These are phyloP conservation scores for Selenia dentaria DNA, from an alignment of 2,888 invertebrate genomes.

Conservation along the genomic window DNA sequence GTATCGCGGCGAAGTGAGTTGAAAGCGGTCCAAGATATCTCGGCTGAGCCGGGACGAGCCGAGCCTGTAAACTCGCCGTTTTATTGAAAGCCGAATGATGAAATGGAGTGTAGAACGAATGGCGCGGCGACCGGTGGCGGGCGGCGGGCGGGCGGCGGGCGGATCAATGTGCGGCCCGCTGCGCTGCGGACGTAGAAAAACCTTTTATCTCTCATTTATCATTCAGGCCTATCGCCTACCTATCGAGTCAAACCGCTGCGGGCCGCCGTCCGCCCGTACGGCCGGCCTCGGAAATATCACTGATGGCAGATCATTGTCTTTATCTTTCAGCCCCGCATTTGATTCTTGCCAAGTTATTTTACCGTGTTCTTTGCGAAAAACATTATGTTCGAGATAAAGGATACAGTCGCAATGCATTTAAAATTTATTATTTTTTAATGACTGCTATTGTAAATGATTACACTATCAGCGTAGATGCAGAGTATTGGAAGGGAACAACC, in stretches of 20 bases:
- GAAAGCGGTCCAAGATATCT: slow-evolving; percentile 20
- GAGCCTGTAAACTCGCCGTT: slow-evolving; percentile 21
- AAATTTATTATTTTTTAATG: too few species aligned
- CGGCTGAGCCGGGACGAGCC: slow-evolving; percentile 13
- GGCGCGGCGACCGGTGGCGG: not conserved
- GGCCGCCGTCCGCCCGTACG: slow-evolving; percentile 1
- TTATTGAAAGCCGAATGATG: slow-evolving; percentile 29
- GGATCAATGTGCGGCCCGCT: slow-evolving; percentile 28
- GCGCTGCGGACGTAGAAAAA: slow-evolving; percentile 28
- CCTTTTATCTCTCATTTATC: slow-evolving; percentile 54
- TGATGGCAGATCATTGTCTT: slow-evolving; percentile 19
- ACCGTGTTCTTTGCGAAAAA: slow-evolving; percentile 1
- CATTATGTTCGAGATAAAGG: too few species aligned
- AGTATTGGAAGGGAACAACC: too few species aligned
- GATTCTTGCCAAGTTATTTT: slow-evolving; percentile 3
- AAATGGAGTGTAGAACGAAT: slow-evolving; percentile 31
- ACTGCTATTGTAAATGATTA: too few species aligned
- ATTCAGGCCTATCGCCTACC: slow-evolving; percentile 41
- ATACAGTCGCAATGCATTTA: too few species aligned
- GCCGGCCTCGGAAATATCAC: slow-evolving; percentile 3
- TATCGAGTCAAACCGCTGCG: slow-evolving; percentile 11
- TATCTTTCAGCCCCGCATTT: slow-evolving; percentile 6
- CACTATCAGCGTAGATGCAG: too few species aligned
- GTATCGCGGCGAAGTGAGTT: slow-evolving; percentile 14
- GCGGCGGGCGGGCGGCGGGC: slow-evolving; percentile 12